Base-by-base conservation (phyloP, 1,140 invertebrate genomes). In the Tribolium castaneum region DNA sequence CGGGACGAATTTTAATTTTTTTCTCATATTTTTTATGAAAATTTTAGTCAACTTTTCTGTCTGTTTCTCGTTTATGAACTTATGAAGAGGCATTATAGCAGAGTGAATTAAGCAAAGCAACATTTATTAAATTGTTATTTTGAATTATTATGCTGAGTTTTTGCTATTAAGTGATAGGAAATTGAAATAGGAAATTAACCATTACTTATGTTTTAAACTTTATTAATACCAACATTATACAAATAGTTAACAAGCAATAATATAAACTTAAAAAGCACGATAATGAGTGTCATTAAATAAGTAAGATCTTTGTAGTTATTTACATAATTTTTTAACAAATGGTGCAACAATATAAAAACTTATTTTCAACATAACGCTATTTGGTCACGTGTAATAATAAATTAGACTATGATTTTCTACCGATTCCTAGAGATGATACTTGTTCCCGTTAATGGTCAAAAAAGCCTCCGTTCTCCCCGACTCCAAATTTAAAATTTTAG, bases 401-500 rank as follows among this genome's bases (percentile, higher is more conserved):
- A 34, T 66, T 35, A 66, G 35, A 39, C 59, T 35, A 66, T 6
- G 4, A 1, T 35, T 66, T 66, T 34, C 7, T 35, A n/a, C 13
- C 30, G 13, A 35, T 12, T 35, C 14, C 59, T 66, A 66, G 9
- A 66, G 59, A n/a, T 34, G 59, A 22, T 66, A 66, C 10, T 25
- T 35, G 6, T 66, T 14, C 9, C 30, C 30, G 12, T 66, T 66
- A 13, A 66, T 22, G 5, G 59, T 66, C 12, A 66, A 35, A 12
- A 66, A 78, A 12, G 78, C 77, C 39, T 80, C 62, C 30, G 78
- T 77, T 34, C 78, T 75, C 1, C 80, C 80, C 45, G 51, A 77
- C 39, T 78, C 80, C 16, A 14, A 73, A 25, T 80, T 75, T 7
- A 51, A 35, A 34, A 81, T 71, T 35, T 73, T 30, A 7, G 80